Base-by-base conservation (phyloP, 2,797 vertebrate species). In the Ficedula albicollis region DNA sequence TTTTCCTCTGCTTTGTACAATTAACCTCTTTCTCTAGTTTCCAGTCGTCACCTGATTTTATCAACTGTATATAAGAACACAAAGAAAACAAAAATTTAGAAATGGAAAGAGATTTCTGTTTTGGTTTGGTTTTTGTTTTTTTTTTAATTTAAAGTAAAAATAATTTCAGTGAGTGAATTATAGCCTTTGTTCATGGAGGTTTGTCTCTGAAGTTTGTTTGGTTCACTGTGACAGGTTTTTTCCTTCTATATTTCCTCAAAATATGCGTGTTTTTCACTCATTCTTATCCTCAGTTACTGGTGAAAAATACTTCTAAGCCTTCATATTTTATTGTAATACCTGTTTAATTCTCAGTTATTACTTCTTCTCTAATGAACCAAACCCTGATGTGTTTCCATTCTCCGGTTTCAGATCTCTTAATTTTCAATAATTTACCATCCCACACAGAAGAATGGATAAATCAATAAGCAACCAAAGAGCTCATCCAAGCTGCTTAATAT, bases 361-460 rank as follows among this genome's bases (percentile, higher is more conserved):
- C 23, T 83, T 55, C 6, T 62, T 84, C 58, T 82, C 27, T 81
- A 68, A 48, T 46, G 27, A 46, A 55, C n/a, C 55, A 68, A 67
- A 58, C 15, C 36, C 25, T 32, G 29, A 34, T 66, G 20, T 1
- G 0, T 67, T 87, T 88, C 26, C 72, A 27, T 3, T 49, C 54
- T 69, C 29, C 48, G 4, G 52, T 60, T 79, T 83, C 75, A 62
- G 41, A 52, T 85, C 20, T 66, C 67, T 62, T 89, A 38, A 49
- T 90, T 94, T 73, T 52, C 15, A 70, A 48, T 72, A 92, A 72
- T 48, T 55, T 66, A 89, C 89, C 87, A 49, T 51, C 34, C 59
- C 44, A 67, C 29, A 63, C 52, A 81, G 73, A 87, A 82, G 56
- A 92, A 90, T 76, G 52, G 41, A 79, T 67, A 87, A 92, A 95